Evolutionary conservation across 2,113 vertebrate species (phyloP).

Genomic region (Melozone crissalis): DNA sequence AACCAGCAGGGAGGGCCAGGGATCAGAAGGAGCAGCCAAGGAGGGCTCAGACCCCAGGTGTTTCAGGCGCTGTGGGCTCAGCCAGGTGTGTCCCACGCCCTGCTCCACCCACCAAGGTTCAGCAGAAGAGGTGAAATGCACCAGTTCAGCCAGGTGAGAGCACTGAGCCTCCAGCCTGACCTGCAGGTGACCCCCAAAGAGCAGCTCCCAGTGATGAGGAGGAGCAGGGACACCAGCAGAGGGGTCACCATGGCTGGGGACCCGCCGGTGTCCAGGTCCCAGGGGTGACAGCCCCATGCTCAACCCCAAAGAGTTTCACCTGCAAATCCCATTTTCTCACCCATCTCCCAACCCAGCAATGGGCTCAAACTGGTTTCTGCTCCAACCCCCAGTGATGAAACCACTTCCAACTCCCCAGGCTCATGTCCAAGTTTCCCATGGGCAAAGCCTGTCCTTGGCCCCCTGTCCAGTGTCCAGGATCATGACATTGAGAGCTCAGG

Average conservation of each 20-base stretch:
- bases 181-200: background rate
- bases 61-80: fast-evolving
- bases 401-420: background rate
- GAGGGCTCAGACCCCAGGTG: background rate
- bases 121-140: background rate
- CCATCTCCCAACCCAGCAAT: fast-evolving
- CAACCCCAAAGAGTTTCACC: fast-evolving
- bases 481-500: fast-evolving
- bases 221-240: background rate
- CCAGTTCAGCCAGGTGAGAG: background rate
- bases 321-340: background rate
- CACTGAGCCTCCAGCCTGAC: background rate
- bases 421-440: fast-evolving
- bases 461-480: background rate
- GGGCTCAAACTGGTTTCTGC: background rate
- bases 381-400: background rate
- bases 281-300: fast-evolving
- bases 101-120: background rate
- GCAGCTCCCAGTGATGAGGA: background rate
- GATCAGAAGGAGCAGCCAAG: fast-evolving
- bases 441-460: background rate
- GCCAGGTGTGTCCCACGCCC: fast-evolving
- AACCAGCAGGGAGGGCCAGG: too few relatives aligned
- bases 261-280: background rate
- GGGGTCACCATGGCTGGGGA: background rate